Conservation (phyloP, 2,113 vertebrate genomes). For the Notechis scutatus region DNA sequence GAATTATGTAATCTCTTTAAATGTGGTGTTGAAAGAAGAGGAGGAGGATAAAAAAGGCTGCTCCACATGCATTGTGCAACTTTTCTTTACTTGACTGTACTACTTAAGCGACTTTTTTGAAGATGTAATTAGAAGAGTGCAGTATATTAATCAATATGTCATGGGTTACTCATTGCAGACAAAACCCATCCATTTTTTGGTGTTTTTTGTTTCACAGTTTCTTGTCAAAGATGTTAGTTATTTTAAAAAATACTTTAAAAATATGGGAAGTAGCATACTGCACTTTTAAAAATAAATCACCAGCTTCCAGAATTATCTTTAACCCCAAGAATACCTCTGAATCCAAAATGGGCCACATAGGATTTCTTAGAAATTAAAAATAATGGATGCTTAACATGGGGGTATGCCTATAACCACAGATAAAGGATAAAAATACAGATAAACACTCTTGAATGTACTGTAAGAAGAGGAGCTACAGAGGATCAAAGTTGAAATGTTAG, state of each 20-base stretch:
- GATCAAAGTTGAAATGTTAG: not conserved
- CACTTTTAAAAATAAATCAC: not conserved
- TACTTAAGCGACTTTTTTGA: conserved; percentile 3
- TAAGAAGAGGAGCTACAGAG: not conserved
- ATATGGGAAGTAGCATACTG: not conserved
- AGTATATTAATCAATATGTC: not conserved
- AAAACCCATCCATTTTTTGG: not conserved
- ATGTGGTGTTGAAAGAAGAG: conserved; percentile 47
- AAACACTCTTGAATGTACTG: not conserved
- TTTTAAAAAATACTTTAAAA: not conserved
- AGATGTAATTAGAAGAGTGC: not conserved
- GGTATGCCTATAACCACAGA: not conserved
- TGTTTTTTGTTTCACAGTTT: not conserved
- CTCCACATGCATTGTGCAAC: conserved; percentile 34
- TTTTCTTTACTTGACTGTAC: not conserved
- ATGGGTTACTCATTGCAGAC: not conserved
- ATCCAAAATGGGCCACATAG: not conserved
- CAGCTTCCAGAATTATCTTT: not conserved
- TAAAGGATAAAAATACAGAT: not conserved
- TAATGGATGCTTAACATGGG: not conserved
- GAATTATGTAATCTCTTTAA: conserved; percentile 58
- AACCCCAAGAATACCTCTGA: not conserved
- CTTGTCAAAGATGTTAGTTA: not conserved
- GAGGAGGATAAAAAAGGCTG: conserved; percentile 13
- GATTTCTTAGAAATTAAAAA: not conserved